Evolutionary conservation across 2,113 vertebrate species (phyloP), one percentile per base, ranked within the genome.

Genomic region (Ptilorrhoa leucosticta): DNA sequence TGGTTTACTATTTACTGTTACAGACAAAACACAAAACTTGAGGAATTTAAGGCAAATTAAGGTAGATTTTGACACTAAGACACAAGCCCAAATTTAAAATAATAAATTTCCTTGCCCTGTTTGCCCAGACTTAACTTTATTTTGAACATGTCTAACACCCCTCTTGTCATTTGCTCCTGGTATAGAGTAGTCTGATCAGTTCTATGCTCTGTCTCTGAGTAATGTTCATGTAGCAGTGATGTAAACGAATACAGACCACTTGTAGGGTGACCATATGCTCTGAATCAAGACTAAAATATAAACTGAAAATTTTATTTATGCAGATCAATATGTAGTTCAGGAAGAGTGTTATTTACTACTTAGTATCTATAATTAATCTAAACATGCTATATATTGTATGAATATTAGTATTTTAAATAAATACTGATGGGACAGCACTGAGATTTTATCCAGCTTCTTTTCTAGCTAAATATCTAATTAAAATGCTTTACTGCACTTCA

Each of bases 381-480:
- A 69, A 68, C 27, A 58, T 45, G 8, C 20, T 53, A 42, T 42
- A 23, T 84, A 54, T 68, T 92, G 31, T n/a, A 40, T 31, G 31
- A 88, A 83, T 13, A 42, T 82, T 33, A 61, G 31, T 80, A 50
- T 86, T 91, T 69, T 77, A 73, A 83, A 89, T 37, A 91, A 71
- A 90, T 33, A 6, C 33, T 44, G 6, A 24, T 31, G 31, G 27
- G 27, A 33, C 19, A 51, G 22, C 18, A 56, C 15, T 63, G 15
- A 39, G 24, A 47, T 61, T 68, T 88, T 56, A 76, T 63, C 93
- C 60, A 77, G 15, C 15, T 56, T 42, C 26, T 64, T 79, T 68
- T 20, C 31, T 51, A 64, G n/a, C 11, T 47, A 64, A 80, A 88
- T 26, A 14, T 31, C 35, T 83, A 24, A 66, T 68, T 77, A 60